Percentiles rank a stretch among this genome's conserved stretches.
These are phyloP conservation scores for Anthophora plumipes DNA, from an alignment of 2,888 invertebrate genomes.

Conservation along the genomic window DNA sequence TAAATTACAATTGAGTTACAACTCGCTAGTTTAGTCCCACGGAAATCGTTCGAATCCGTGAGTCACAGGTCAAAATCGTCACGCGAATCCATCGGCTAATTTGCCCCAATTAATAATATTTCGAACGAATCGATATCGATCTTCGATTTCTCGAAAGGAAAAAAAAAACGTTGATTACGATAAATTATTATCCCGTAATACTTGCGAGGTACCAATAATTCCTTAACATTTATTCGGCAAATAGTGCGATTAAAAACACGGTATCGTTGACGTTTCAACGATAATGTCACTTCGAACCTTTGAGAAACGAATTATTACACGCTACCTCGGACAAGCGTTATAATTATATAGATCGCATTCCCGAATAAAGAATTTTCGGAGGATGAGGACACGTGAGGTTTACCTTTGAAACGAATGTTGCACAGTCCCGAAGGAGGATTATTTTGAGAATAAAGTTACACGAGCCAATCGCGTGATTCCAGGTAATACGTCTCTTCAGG, in stretches of 20 bases:
- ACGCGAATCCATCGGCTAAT: conserved; percentile 13
- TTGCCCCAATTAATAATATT: conserved; percentile 1
- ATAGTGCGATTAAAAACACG: background rate
- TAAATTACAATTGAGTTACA: conserved; percentile 77
- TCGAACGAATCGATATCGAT: background rate
- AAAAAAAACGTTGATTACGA: too few species aligned
- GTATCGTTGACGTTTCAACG: background rate
- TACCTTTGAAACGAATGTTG: background rate
- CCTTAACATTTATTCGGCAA: background rate
- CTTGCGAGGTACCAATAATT: too few species aligned
- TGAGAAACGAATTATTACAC: background rate
- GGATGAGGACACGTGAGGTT: conserved; percentile 1
- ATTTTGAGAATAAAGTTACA: conserved; percentile 41
- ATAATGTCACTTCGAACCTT: background rate
- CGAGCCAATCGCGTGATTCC: conserved; percentile 50
- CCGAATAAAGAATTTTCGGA: conserved; percentile 1
- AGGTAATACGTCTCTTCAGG: conserved; percentile 39
- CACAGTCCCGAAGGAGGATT: conserved; percentile 21
- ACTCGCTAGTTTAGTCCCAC: conserved; percentile 70
- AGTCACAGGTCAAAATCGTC: conserved; percentile 59
- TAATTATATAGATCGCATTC: conserved; percentile 2
- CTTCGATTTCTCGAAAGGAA: background rate
- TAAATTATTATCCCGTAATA: too few species aligned
- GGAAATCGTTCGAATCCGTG: conserved; percentile 66
- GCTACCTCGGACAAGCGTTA: background rate